A percentile compares a stretch with the other conserved stretches of the same genome.
These are phyloP conservation scores for Cyphomyrus discorhynchus DNA, from an alignment of 2,113 vertebrate species.

Conservation along the genomic window DNA sequence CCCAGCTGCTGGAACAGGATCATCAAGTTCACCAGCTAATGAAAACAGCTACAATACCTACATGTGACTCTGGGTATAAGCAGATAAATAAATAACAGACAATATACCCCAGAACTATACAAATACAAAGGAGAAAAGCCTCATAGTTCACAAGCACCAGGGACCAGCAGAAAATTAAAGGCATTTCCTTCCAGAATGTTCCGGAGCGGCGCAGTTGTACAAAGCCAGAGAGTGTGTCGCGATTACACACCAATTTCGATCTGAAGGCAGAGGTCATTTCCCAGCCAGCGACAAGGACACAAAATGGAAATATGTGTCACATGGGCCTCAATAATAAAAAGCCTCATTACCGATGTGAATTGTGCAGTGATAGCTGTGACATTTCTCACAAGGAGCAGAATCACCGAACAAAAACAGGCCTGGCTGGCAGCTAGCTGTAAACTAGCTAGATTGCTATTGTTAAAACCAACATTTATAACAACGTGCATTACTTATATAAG, in stretches of 20 bases:
- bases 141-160: background rate
- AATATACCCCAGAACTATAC: background rate
- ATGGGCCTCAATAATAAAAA: background rate
- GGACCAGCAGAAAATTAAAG: background rate
- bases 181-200: background rate
- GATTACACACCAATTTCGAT: background rate
- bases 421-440: background rate
- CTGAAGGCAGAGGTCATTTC: background rate
- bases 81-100: background rate
- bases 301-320: background rate
- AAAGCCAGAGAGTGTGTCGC: background rate
- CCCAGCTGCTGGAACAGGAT: background rate
- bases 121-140: background rate
- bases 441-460: background rate
- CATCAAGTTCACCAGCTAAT: background rate
- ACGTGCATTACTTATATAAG: background rate
- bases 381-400: background rate
- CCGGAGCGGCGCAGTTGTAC: background rate
- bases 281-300: background rate
- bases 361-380: background rate
- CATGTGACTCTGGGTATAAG: background rate
- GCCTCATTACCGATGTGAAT: background rate
- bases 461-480: background rate
- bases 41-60: background rate
- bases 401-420: background rate